Percentiles rank a stretch among this genome's conserved stretches.
phyloP scores from a whole-genome alignment of 2,888 invertebrate species.

The Xestia sexstrigata region DNA sequence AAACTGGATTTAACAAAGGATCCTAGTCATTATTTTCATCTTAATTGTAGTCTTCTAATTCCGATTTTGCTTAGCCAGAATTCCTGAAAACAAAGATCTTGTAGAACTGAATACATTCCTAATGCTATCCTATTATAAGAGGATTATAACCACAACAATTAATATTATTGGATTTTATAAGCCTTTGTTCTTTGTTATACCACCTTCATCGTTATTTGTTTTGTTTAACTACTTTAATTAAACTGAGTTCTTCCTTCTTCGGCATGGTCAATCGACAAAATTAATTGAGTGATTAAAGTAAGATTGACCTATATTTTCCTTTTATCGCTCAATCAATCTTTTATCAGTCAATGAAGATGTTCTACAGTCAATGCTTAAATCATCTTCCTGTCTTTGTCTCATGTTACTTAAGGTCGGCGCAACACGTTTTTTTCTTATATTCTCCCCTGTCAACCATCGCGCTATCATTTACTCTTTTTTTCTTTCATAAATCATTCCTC shows the following conservation, averaged over 20 bases:
- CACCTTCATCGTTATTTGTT: slow-evolving; percentile 10
- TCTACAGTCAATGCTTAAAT: too few relatives aligned
- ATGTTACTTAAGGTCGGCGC: too few relatives aligned
- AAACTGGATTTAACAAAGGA: not conserved
- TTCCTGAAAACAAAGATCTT: slow-evolving; percentile 23
- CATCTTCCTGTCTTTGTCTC: too few relatives aligned
- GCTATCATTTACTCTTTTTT: too few relatives aligned
- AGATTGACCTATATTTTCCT: not conserved
- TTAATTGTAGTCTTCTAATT: slow-evolving; percentile 17
- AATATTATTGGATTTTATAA: slow-evolving; percentile 32
- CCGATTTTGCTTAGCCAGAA: not conserved
- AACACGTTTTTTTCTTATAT: too few relatives aligned
- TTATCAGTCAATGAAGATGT: not conserved
- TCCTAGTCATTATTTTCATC: not conserved
- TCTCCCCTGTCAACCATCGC: too few relatives aligned
- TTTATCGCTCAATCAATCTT: not conserved
- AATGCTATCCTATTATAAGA: not conserved
- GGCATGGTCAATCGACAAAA: not conserved
- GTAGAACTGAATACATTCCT: slow-evolving; percentile 6
- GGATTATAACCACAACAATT: not conserved
- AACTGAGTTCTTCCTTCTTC: not conserved
- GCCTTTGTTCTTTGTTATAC: slow-evolving; percentile 17
- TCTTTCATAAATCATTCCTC: too few relatives aligned
- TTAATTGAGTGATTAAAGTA: not conserved
- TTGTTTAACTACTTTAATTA: not conserved